Evolutionary conservation across 2,888 invertebrate genomes (phyloP).

Genomic region (Nasonovia ribisnigri): DNA sequence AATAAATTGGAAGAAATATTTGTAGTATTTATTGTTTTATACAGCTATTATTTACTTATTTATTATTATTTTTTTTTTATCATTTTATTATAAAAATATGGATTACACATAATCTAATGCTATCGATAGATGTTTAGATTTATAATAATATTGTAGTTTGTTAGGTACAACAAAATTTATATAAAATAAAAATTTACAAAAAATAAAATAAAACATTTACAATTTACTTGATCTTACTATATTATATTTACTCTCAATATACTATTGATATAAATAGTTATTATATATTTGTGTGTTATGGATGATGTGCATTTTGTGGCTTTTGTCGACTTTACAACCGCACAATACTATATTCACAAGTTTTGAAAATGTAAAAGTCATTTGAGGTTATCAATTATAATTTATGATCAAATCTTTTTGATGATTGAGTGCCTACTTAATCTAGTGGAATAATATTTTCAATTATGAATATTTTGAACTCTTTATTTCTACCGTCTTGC

Average conservation of each 20-base stretch:
- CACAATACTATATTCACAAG: background rate
- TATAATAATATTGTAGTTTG: slow-evolving; percentile 57
- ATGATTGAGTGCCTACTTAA: background rate
- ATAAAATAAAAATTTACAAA: slow-evolving; percentile 38
- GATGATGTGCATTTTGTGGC: background rate
- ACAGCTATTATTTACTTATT: slow-evolving; percentile 48
- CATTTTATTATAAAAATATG: slow-evolving; percentile 40
- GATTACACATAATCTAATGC: background rate
- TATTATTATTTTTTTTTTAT: slow-evolving; percentile 43
- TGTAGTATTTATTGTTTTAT: slow-evolving; percentile 57
- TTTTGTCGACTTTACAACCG: background rate
- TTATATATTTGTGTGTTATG: background rate
- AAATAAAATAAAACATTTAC: slow-evolving; percentile 44
- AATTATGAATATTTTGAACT: background rate
- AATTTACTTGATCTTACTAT: slow-evolving; percentile 35
- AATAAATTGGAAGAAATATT: slow-evolving; percentile 51
- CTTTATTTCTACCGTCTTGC: background rate
- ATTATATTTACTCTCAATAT: background rate
- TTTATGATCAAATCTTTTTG: background rate
- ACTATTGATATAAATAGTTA: background rate
- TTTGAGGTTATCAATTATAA: background rate
- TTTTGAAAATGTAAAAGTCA: background rate
- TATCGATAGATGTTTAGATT: slow-evolving; percentile 48
- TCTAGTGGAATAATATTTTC: background rate
- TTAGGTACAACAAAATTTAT: slow-evolving; percentile 58